A percentile compares a stretch with the other conserved stretches of the same genome.
Conservation (phyloP, 1,140 invertebrate species). For the Bombus consobrinus region DNA sequence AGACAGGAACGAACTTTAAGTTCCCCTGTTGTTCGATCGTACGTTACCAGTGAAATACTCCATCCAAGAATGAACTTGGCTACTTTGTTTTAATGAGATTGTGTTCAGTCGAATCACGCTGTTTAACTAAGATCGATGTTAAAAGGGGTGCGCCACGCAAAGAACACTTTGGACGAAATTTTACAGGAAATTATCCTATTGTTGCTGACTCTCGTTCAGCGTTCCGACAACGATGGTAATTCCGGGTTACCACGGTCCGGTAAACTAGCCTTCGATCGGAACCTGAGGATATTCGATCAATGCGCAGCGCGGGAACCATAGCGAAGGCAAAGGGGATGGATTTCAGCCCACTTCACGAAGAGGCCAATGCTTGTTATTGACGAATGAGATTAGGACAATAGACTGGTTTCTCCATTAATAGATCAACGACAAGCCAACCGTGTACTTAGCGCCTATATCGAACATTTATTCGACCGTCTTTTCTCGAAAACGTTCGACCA, state of each 20-base stretch:
- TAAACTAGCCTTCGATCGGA: not conserved
- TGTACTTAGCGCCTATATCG: not conserved
- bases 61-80: not conserved
- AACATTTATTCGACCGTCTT: not conserved
- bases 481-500: not conserved
- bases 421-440: constrained; percentile 7
- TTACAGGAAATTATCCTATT: not conserved
- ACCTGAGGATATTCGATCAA: not conserved
- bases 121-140: not conserved
- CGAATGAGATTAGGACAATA: constrained; percentile 32
- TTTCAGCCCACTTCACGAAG: not conserved
- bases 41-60: no score
- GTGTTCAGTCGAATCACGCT: not conserved
- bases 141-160: not conserved
- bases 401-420: constrained; percentile 6
- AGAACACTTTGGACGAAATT: not conserved
- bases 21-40: not conserved
- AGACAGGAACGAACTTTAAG: not conserved
- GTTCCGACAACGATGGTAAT: not conserved
- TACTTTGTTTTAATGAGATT: not conserved
- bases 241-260: not conserved
- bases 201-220: not conserved
- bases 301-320: not conserved
- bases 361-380: constrained; percentile 9
- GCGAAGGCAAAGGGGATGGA: constrained; percentile 10